Base-by-base conservation (phyloP, 2,888 invertebrate species). In the Endotricha flammealis region DNA sequence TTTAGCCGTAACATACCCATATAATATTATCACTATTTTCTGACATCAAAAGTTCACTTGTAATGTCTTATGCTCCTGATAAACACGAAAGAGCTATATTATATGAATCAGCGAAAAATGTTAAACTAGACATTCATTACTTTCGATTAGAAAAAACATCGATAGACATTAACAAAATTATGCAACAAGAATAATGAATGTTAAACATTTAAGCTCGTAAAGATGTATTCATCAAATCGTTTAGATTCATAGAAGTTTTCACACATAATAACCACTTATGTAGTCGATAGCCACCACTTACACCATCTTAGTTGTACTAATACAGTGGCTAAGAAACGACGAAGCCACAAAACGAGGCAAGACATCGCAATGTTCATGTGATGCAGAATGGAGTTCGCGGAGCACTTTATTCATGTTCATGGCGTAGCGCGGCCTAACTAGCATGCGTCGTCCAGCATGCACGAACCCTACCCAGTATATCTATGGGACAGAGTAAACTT, bases 241-340 rank as follows among this genome's bases (percentile, higher is more conserved):
- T n/a, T n/a, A 25, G 27, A 27, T 27, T 11, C 12, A 27, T 8
- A 27, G 8, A 8, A 12, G 1, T 12, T 7, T 7, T 31, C 22
- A 12, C n/a, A n/a, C n/a, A n/a, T n/a, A n/a, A n/a, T n/a, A n/a
- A 20, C 7, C 11, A 31, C 50, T 56, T 54, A 56, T n/a, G 41
- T 30, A 32, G 50, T 31, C 44, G 48, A 44, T 50, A 41, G 33
- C 20, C 28, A 34, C 41, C 49, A 49, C 43, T 37, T 42, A 53
- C 34, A 41, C 47, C 44, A 29, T 47, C 49, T 59, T 57, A 53
- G 57, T 55, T 50, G 47, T 50, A 54, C 50, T 57, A 58, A 58
- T 48, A 58, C 51, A 49, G 38, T 53, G 42, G 54, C 43, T 34
- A n/a, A n/a, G n/a, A n/a, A n/a, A n/a, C n/a, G n/a, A n/a, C n/a